phyloP scores from a whole-genome alignment of 2,797 vertebrate species.

The Miichthys miiuy region DNA sequence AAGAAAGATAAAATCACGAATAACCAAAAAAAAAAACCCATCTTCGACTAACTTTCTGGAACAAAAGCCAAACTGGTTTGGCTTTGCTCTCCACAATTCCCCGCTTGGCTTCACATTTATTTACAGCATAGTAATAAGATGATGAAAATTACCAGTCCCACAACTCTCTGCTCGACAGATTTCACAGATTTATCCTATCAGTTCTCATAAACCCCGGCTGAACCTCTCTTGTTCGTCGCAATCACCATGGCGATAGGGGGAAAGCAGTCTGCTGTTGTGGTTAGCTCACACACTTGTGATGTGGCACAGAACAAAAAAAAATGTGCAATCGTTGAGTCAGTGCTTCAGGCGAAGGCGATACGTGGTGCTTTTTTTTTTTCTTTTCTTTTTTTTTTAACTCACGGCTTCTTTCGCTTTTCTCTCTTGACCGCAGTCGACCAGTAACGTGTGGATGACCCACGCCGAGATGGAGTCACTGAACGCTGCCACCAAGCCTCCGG shows the following conservation, averaged over 20 bases:
- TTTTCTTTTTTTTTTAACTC: neutral
- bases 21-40: neutral
- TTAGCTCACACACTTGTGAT: constrained; percentile 12
- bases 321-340: constrained; percentile 3
- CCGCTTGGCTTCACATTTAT: neutral
- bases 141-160: neutral
- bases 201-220: neutral
- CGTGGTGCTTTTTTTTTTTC: neutral
- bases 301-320: neutral
- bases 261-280: constrained; percentile 29
- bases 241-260: constrained; percentile 11
- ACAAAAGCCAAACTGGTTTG: constrained; percentile 10
- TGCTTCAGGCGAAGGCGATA: neutral
- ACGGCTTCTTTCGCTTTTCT: constrained; percentile 11
- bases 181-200: constrained; percentile 9
- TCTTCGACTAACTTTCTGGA: neutral
- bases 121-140: constrained; percentile 7
- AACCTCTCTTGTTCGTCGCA: neutral
- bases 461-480: constrained; percentile 95
- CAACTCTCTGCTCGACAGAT: neutral
- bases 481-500: constrained; percentile 90
- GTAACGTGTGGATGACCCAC: constrained; percentile 97
- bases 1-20: neutral
- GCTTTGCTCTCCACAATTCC: neutral
- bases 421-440: constrained; percentile 88